phyloP scores from a whole-genome alignment of 2,113 vertebrate species.

The Malaclemys terrapin region DNA sequence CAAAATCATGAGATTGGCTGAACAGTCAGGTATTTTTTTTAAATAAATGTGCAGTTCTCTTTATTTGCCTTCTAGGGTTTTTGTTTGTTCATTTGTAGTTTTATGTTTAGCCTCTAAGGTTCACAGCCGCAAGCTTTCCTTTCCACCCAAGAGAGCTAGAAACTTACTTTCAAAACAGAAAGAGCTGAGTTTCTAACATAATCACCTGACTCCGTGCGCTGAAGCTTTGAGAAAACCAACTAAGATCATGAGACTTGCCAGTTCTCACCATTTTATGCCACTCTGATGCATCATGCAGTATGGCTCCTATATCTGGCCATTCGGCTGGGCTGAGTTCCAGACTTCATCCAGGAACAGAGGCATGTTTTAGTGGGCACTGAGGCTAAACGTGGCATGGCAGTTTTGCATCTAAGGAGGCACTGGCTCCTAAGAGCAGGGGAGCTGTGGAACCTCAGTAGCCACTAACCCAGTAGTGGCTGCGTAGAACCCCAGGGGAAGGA shows the following conservation, averaged over 20 bases:
- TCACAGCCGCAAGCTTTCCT: background rate
- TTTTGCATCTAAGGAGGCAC: background rate
- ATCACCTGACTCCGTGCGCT: background rate
- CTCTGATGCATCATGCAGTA: background rate
- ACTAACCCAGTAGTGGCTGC: background rate
- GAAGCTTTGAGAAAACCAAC: background rate
- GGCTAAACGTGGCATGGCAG: background rate
- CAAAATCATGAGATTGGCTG: background rate
- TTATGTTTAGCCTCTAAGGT: background rate
- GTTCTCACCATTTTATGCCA: background rate
- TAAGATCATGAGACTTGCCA: background rate
- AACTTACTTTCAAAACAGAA: background rate
- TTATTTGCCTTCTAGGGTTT: background rate
- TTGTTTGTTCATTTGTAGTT: background rate
- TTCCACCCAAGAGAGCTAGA: background rate
- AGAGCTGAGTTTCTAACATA: background rate
- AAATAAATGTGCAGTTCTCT: background rate
- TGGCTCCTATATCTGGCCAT: background rate
- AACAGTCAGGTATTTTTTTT: background rate
- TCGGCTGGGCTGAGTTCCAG: background rate
- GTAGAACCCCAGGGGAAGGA: background rate
- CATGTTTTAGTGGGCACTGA: background rate
- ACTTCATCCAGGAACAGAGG: background rate
- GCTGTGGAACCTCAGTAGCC: background rate
- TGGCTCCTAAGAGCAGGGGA: background rate